Evolutionary conservation across 2,888 invertebrate species (phyloP).

Genomic region (Chrysolina americana): DNA sequence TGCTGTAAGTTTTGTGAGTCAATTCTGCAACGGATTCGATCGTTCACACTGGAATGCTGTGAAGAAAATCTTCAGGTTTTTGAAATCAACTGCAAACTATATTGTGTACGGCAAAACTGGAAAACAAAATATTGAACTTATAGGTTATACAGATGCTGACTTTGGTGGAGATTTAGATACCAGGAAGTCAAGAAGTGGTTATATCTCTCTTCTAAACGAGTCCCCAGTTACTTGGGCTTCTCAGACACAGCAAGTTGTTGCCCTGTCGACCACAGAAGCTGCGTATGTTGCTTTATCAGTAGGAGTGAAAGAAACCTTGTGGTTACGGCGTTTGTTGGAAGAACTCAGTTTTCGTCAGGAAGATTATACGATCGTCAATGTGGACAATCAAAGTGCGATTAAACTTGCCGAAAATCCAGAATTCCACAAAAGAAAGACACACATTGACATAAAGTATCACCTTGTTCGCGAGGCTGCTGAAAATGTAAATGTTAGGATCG

Average conservation of each 20-base stretch:
- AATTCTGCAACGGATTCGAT: background rate
- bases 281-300: background rate
- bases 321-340: background rate
- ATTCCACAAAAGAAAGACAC: background rate
- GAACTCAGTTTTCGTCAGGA: background rate
- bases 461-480: background rate
- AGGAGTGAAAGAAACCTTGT: background rate
- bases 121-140: background rate
- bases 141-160: background rate
- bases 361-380: background rate
- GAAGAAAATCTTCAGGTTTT: background rate
- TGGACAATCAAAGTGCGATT: background rate
- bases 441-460: background rate
- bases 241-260: background rate
- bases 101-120: background rate
- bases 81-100: background rate
- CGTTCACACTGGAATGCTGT: background rate
- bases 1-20: background rate
- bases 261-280: background rate
- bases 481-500: background rate
- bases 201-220: background rate
- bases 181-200: background rate
- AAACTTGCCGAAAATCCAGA: background rate
- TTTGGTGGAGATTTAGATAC: background rate
- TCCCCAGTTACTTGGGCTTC: background rate